Conservation (phyloP, 2,113 vertebrate species). For the Barnardius zonarius region DNA sequence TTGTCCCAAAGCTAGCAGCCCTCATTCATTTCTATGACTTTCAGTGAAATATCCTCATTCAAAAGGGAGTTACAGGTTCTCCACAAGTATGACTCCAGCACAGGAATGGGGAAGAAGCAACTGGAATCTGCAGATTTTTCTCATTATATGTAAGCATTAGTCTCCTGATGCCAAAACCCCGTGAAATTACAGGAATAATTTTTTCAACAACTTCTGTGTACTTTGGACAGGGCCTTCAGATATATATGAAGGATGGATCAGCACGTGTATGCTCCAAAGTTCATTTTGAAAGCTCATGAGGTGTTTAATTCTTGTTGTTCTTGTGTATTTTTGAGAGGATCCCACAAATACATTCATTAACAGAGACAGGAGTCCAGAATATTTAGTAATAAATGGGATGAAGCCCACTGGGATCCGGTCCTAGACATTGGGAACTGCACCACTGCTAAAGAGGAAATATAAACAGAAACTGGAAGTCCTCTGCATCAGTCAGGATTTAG, state of each 20-base stretch:
- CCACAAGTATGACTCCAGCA: background rate
- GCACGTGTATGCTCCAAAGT: background rate
- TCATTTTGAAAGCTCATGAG: background rate
- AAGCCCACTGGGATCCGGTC: background rate
- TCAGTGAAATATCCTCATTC: background rate
- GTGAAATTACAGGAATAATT: background rate
- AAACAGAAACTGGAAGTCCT: background rate
- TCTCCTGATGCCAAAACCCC: background rate
- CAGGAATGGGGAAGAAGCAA: background rate
- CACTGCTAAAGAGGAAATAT: background rate
- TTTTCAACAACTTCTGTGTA: background rate
- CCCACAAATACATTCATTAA: background rate
- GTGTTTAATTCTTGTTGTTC: background rate
- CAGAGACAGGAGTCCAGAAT: background rate
- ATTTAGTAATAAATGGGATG: background rate
- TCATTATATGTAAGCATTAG: background rate
- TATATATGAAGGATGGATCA: background rate
- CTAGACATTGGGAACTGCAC: background rate
- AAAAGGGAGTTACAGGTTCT: background rate
- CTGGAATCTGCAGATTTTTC: background rate
- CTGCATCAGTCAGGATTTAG: background rate
- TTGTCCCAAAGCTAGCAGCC: background rate
- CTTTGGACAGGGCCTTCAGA: constrained; percentile 16
- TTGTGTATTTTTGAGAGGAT: background rate
- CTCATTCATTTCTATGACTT: background rate